phyloP scores from a whole-genome alignment of 2,888 invertebrate species.

The Eupithecia insigniata region DNA sequence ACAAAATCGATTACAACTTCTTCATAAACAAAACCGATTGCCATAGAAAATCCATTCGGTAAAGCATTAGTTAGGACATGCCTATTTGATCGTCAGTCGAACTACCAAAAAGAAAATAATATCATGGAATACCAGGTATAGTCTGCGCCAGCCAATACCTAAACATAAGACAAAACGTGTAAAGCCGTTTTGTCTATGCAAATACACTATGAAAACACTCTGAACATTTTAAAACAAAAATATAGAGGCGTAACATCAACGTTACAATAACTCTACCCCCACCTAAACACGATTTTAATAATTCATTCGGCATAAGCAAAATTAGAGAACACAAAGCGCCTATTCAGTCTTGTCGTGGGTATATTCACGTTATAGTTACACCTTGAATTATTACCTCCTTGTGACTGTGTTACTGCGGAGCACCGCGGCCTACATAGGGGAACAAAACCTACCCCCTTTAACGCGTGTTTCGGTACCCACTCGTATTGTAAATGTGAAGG shows the following conservation, averaged over 20 bases:
- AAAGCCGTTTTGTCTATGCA: neutral
- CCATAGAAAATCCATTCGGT: too few species aligned
- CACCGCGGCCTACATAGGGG: slow-evolving; percentile 41
- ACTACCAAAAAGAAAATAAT: too few species aligned
- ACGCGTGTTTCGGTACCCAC: neutral
- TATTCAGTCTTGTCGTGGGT: slow-evolving; percentile 55
- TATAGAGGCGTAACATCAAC: neutral
- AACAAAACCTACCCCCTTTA: slow-evolving; percentile 37
- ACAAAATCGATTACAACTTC: too few species aligned
- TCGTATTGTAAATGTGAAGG: neutral
- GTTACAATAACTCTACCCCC: slow-evolving; percentile 14
- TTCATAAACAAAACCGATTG: too few species aligned
- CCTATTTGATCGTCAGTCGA: too few species aligned
- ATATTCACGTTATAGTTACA: slow-evolving; percentile 62
- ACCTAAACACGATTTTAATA: slow-evolving; percentile 56
- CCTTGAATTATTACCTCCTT: slow-evolving; percentile 63
- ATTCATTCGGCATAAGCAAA: slow-evolving; percentile 64
- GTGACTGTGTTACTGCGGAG: slow-evolving; percentile 45
- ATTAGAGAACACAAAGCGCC: slow-evolving; percentile 62
- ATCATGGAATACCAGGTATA: too few species aligned
- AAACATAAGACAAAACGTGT: neutral
- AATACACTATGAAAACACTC: neutral
- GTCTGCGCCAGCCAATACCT: too few species aligned
- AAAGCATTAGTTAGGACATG: too few species aligned
- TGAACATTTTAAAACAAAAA: neutral